Percentiles rank a stretch among this genome's conserved stretches.
phyloP scores from a whole-genome alignment of 2,113 vertebrate genomes.

The Psilopsiagon aymara region DNA sequence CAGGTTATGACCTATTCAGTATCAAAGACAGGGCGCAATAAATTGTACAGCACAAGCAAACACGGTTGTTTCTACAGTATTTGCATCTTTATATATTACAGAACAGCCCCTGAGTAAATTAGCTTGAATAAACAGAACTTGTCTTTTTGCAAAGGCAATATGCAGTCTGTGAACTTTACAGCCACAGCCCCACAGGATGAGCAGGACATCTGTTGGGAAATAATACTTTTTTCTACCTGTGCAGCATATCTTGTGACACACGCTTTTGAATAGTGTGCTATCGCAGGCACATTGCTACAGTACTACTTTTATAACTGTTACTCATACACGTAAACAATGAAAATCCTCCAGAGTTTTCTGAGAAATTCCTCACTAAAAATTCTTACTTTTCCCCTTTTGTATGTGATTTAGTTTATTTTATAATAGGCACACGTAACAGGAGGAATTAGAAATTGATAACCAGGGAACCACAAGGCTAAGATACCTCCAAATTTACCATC shows the following conservation, averaged over 20 bases:
- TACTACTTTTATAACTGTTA: not conserved
- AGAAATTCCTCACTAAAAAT: not conserved
- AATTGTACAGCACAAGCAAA: not conserved
- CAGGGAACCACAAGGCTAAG: not conserved
- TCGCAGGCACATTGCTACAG: fast-evolving
- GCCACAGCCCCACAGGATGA: not conserved
- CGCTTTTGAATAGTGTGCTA: not conserved
- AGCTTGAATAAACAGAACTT: not conserved
- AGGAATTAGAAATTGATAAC: not conserved
- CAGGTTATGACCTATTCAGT: not conserved
- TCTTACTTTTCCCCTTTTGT: not conserved
- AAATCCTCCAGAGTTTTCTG: not conserved
- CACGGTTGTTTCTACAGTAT: not conserved
- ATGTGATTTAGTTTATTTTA: not conserved
- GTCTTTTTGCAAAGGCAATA: not conserved
- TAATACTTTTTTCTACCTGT: not conserved
- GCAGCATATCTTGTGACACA: not conserved
- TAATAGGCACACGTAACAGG: not conserved
- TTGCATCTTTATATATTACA: not conserved
- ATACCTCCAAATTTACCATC: not conserved
- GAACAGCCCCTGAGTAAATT: not conserved
- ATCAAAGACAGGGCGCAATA: not conserved
- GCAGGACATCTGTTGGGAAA: not conserved
- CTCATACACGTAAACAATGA: not conserved
- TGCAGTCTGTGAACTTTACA: not conserved